phyloP scores from a whole-genome alignment of 2,888 invertebrate genomes.

The Callosobruchus maculatus region DNA sequence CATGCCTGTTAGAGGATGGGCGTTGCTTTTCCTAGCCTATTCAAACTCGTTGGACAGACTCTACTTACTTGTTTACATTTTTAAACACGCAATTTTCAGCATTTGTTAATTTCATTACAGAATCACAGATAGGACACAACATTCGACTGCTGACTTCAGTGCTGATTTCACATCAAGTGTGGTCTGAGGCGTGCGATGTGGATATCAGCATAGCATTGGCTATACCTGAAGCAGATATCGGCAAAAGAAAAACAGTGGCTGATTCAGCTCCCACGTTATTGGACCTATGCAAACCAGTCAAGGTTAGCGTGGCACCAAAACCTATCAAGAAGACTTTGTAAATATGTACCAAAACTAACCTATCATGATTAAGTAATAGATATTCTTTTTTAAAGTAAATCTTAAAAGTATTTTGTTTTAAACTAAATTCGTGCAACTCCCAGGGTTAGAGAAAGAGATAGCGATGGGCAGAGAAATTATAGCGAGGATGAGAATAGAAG shows the following conservation, averaged over 20 bases:
- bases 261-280: slow-evolving; percentile 59
- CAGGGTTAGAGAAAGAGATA: too few species aligned
- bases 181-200: slow-evolving; percentile 88
- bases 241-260: slow-evolving; percentile 44
- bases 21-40: too few species aligned
- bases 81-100: neutral
- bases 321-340: slow-evolving; percentile 67
- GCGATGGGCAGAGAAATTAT: too few species aligned
- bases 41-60: too few species aligned
- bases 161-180: slow-evolving; percentile 84
- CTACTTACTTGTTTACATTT: too few species aligned
- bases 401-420: neutral
- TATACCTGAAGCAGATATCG: slow-evolving; percentile 58
- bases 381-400: neutral
- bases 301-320: slow-evolving; percentile 84
- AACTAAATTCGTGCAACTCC: neutral
- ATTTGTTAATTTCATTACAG: slow-evolving; percentile 38
- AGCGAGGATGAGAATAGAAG: too few species aligned
- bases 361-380: neutral
- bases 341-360: slow-evolving; percentile 4
- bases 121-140: slow-evolving; percentile 56
- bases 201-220: slow-evolving; percentile 82
- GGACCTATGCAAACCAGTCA: slow-evolving; percentile 81
- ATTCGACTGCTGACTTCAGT: slow-evolving; percentile 80
- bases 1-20: too few species aligned